phyloP scores from a whole-genome alignment of 2,113 vertebrate genomes.

The Phainopepla nitens region DNA sequence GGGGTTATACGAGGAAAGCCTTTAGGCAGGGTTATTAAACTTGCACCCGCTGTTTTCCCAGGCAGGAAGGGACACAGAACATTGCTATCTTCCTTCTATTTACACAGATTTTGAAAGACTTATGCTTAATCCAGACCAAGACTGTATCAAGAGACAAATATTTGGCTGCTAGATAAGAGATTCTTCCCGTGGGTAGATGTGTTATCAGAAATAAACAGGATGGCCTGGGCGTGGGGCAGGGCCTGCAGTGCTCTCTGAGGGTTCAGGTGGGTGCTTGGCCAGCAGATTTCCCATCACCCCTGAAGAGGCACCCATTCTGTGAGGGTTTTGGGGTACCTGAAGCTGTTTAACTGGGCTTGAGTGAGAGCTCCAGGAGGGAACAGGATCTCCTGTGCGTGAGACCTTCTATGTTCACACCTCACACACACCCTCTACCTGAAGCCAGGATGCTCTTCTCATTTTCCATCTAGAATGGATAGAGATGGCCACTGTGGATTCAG shows the following conservation, averaged over 20 bases:
- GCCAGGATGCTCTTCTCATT: background rate
- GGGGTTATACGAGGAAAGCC: background rate
- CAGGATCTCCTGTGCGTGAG: background rate
- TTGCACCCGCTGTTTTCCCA: background rate
- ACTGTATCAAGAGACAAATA: background rate
- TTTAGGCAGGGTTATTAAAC: background rate
- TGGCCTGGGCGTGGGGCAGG: background rate
- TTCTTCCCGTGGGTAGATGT: background rate
- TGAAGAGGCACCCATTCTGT: background rate
- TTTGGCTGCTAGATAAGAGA: background rate
- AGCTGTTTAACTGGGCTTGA: background rate
- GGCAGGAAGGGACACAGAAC: background rate
- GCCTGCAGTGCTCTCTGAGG: background rate
- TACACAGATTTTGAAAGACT: background rate
- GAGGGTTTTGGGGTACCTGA: background rate
- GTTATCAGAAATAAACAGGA: background rate
- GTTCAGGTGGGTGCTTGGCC: background rate
- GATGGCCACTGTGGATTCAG: fast-evolving
- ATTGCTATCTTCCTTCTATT: background rate
- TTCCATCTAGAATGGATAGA: background rate
- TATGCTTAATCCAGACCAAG: background rate
- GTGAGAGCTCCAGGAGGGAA: background rate
- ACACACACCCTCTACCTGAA: background rate
- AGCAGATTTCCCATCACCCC: background rate
- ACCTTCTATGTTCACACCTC: background rate